Conservation (phyloP, 2,888 invertebrate genomes). For the Ophion obscuratus region DNA sequence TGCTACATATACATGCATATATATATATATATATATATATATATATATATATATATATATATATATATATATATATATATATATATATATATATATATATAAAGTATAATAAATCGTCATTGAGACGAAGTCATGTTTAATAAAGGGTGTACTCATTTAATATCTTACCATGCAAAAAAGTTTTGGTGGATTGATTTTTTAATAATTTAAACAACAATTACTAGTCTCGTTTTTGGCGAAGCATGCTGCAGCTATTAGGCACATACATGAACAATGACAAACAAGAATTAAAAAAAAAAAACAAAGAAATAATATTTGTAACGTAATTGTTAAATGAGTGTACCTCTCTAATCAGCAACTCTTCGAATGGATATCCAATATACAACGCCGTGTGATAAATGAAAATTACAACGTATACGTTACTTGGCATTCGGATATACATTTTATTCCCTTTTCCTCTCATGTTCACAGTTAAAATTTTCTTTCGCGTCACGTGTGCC, state of each 20-base stretch:
- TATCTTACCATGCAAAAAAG: slow-evolving; percentile 56
- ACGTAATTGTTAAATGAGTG: slow-evolving; percentile 75
- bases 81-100: slow-evolving; percentile 4
- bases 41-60: not conserved
- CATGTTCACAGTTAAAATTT: slow-evolving; percentile 18
- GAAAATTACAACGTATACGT: not conserved
- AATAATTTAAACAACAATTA: slow-evolving; percentile 35
- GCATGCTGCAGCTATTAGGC: slow-evolving; percentile 62
- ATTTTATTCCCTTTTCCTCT: slow-evolving; percentile 12
- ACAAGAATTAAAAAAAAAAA: slow-evolving; percentile 19
- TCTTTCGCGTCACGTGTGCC: not conserved
- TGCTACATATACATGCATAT: slow-evolving; percentile 30
- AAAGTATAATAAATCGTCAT: slow-evolving; percentile 28
- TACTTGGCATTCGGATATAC: slow-evolving; percentile 28
- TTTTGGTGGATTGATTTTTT: slow-evolving; percentile 57
- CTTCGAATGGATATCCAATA: slow-evolving; percentile 39
- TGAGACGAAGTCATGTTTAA: slow-evolving; percentile 56
- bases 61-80: slow-evolving; percentile 15
- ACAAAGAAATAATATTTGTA: slow-evolving; percentile 44
- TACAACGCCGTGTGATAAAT: slow-evolving; percentile 15
- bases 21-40: slow-evolving; percentile 15
- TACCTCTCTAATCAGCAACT: slow-evolving; percentile 65
- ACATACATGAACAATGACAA: slow-evolving; percentile 32
- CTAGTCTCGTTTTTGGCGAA: slow-evolving; percentile 63
- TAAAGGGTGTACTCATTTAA: slow-evolving; percentile 74